Evolutionary conservation across 2,113 vertebrate genomes (phyloP).

Genomic region (Leptobrachium ailaonicum): DNA sequence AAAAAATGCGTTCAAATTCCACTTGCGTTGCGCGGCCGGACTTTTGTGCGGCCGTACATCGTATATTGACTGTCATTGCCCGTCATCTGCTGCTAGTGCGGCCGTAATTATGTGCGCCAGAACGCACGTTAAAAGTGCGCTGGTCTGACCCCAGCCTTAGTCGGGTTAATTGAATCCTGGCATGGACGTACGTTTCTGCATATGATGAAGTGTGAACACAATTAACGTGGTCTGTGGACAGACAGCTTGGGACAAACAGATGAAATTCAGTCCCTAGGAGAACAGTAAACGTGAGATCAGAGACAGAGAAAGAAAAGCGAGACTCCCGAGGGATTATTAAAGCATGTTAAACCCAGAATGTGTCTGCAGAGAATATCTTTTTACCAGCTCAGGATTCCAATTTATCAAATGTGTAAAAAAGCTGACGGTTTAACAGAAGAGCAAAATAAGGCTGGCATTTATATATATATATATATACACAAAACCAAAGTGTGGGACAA

Average conservation of each 20-base stretch:
- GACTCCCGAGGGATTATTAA: constrained; percentile 16
- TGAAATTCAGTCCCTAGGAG: constrained; percentile 14
- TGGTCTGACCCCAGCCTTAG: no score
- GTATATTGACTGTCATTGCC: no score
- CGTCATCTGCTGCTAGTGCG: no score
- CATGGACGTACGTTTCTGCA: background rate
- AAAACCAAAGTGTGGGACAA: no score
- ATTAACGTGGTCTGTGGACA: background rate
- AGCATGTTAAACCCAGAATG: constrained; percentile 24
- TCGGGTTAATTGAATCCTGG: constrained; percentile 29
- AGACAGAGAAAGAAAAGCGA: constrained; percentile 17
- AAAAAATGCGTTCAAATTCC: no score
- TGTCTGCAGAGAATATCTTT: constrained; percentile 30
- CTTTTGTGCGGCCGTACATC: no score
- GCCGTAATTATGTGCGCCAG: no score
- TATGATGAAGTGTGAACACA: constrained; percentile 34
- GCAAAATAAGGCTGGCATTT: no score
- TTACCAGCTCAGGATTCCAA: constrained; percentile 12
- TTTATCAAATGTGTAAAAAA: background rate
- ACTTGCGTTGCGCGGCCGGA: no score
- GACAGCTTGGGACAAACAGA: constrained; percentile 15
- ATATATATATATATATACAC: no score
- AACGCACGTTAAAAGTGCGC: no score
- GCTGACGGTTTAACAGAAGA: no score
- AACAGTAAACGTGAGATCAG: constrained; percentile 7